phyloP scores from a whole-genome alignment of 2,113 vertebrate genomes.

The Paradoxurus hermaphroditus region DNA sequence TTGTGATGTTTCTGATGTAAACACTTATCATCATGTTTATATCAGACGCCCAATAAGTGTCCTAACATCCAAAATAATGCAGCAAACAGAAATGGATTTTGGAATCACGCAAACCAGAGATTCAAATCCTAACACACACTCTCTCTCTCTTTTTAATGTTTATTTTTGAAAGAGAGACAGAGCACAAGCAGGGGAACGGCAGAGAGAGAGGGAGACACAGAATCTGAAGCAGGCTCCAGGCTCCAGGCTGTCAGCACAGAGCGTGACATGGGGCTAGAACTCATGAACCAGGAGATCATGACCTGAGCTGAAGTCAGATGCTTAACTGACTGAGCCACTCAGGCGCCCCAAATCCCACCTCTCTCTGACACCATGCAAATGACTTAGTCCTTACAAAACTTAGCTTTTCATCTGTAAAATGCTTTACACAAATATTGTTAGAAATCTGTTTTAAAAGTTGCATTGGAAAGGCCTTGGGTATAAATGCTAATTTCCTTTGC shows the following conservation, averaged over 20 bases:
- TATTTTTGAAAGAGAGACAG: too few relatives aligned
- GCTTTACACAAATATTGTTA: neutral
- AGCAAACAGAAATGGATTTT: neutral
- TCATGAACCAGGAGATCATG: too few relatives aligned
- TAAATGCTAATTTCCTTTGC: neutral
- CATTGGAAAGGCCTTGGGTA: neutral
- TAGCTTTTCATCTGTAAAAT: neutral
- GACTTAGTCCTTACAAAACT: neutral
- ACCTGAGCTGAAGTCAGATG: too few relatives aligned
- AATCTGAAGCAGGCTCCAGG: too few relatives aligned
- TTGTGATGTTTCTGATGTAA: too few relatives aligned
- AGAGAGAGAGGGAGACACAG: too few relatives aligned
- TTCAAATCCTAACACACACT: neutral
- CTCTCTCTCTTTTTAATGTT: too few relatives aligned
- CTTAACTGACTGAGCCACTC: too few relatives aligned
- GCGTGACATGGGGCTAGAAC: too few relatives aligned
- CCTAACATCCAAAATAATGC: neutral
- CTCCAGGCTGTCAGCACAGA: too few relatives aligned
- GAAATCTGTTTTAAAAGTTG: neutral
- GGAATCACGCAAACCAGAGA: neutral
- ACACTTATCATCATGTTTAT: neutral
- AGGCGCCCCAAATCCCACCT: neutral
- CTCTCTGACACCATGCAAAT: neutral
- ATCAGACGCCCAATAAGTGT: neutral
- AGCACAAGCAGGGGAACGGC: too few relatives aligned